Base-by-base conservation (phyloP, 2,888 invertebrate genomes). In the Gerris lacustris region DNA sequence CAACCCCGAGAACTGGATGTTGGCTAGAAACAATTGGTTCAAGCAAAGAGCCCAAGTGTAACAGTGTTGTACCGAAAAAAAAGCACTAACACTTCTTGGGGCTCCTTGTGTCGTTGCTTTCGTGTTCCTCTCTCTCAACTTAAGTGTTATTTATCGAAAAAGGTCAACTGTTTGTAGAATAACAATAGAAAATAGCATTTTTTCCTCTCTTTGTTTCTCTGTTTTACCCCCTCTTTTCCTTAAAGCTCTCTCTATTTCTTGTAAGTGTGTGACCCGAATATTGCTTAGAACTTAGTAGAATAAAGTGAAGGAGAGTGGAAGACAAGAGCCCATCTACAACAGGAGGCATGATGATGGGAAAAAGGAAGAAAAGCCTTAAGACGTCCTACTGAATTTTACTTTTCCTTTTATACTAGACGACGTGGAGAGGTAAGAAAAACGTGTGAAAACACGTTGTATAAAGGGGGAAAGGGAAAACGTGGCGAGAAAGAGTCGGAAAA, bases 111-210 rank as follows among this genome's bases (percentile, higher is more conserved):
- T 31, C 31, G 31, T 55, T 4, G 55, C 15, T 55, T 55, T 11
- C 4, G 55, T 55, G 55, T 55, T 55, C 31, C 31, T 31, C 31
- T 31, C 31, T 31, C 15, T 55, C 55, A 55, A 55, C 11, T 11
- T 15, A 55, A 55, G 55, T 9, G 55, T 55, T 55, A 55, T 55
- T 55, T 55, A 55, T 55, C 15, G 55, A 55, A 55, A 55, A 55
- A 55, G 55, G 55, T 55, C 55, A 55, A 55, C 55, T 55, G 31
- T 55, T 55, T 11, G 55, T 55, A 55, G 55, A 55, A 55, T 55
- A 55, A 55, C 55, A 55, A 55, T 55, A 55, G 55, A 55, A 55
- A 55, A 55, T 55, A 55, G 9, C 9, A 55, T 9, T 55, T 15
- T 11, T 9, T 55, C 15, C 15, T 55, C 55, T 55, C 15, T 15